Evolutionary conservation across 92 coral and sea anemone genomes (phyloP), one percentile per base, ranked within the genome.

Genomic region (Metridium senile): DNA sequence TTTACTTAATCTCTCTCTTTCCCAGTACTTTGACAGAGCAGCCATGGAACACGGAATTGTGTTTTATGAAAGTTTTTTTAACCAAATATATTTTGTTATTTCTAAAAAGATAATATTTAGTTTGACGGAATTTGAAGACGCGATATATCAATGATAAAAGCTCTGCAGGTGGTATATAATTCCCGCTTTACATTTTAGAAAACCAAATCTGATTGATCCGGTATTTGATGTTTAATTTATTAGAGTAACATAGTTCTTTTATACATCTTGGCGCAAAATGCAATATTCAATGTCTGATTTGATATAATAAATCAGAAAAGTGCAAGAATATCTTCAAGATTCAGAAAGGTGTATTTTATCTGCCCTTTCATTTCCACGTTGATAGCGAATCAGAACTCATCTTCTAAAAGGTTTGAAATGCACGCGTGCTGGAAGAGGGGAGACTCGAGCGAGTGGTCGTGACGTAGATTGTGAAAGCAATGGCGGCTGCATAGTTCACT

Each of bases 401-500:
- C 4, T 18, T 73, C 39, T 73, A 58, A 56, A 47, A 73, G 31
- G 72, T 75, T 75, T 62, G 52, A 20, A 0, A 10, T 17, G 20
- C 18, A 1, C 58, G 59, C 11, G 34, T 56, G 6, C 17, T 54
- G 65, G 76, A 33, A 0, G 58, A 65, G 85, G 26, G 64, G 52
- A 72, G 87, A 77, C 79, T 87, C 68, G 87, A 68, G 19, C 52
- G 72, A 77, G 68, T 72, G 61, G 58, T 30, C 64, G 66, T 82
- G 91, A 87, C 91, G 91, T 82, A 83, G 78, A n/a, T 58, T 29
- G 33, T 66, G 52, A 66, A 75, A 79, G 91, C 84, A 87, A 87
- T 87, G 91, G 91, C 87, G 90, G 90, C 90, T 72, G 80, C 80
- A 77, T 87, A 77, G 82, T 72, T 77, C 74, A 58, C 82, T 75